Conservation (phyloP, 2,113 vertebrate genomes). For the Amphiprion ocellaris region DNA sequence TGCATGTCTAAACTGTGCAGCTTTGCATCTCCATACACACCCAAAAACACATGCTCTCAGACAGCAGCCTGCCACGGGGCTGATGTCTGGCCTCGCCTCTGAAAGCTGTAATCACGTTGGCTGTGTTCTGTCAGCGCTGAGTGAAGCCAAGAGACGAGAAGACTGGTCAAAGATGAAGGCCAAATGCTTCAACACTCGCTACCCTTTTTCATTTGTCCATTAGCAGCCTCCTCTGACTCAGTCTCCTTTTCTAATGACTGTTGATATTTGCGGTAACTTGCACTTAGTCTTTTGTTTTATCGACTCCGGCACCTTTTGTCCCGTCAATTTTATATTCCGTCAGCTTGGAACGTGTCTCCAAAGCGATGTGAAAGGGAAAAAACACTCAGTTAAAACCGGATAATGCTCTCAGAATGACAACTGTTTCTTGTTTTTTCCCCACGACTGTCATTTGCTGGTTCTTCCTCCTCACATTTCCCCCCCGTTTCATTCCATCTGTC, state of each 20-base stretch:
- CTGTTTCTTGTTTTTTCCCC: constrained; percentile 14
- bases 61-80: constrained; percentile 23
- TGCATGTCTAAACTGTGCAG: background rate
- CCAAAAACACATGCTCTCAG: background rate
- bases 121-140: constrained; percentile 50
- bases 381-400: background rate
- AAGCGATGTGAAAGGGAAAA: background rate
- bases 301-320: constrained; percentile 12
- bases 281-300: constrained; percentile 42
- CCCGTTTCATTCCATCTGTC: constrained; percentile 35
- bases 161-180: constrained; percentile 62
- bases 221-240: constrained; percentile 17
- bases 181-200: constrained; percentile 24
- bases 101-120: constrained; percentile 56
- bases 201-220: constrained; percentile 27
- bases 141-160: constrained; percentile 37
- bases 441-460: constrained; percentile 19
- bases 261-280: constrained; percentile 39
- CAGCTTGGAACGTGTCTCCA: background rate
- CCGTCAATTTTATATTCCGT: constrained; percentile 12
- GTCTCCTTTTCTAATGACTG: constrained; percentile 31
- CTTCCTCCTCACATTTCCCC: background rate
- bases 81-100: constrained; percentile 45
- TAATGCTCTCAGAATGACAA: constrained; percentile 8
- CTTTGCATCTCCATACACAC: background rate